These are phyloP conservation scores for Turnix velox DNA, from an alignment of 2,113 vertebrate species.

Conservation along the genomic window DNA sequence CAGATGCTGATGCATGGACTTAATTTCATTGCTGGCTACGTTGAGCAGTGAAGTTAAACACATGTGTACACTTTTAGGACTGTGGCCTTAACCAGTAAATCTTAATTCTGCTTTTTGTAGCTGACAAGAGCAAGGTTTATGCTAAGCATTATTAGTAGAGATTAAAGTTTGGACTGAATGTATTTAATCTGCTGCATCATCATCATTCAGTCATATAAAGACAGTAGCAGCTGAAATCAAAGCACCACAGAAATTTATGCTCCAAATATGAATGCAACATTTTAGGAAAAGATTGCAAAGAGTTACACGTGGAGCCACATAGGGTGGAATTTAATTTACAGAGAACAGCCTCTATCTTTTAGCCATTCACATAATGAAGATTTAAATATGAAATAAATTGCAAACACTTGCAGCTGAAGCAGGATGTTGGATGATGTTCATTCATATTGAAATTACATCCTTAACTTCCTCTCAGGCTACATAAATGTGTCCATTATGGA, in stretches of 20 bases:
- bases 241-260: neutral
- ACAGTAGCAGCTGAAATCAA: neutral
- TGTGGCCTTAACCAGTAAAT: neutral
- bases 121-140: neutral
- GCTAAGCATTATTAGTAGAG: neutral
- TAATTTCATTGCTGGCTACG: neutral
- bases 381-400: slow-evolving; percentile 42
- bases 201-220: neutral
- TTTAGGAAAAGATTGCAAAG: neutral
- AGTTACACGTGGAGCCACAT: neutral
- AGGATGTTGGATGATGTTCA: slow-evolving; percentile 5
- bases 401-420: slow-evolving; percentile 38
- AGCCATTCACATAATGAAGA: neutral
- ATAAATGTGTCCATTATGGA: neutral
- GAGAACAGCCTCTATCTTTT: neutral
- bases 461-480: neutral
- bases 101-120: neutral
- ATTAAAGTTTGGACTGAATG: neutral
- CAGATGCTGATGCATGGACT: neutral
- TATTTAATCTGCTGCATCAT: neutral
- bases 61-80: neutral
- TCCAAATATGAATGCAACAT: neutral
- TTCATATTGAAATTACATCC: slow-evolving; percentile 44
- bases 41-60: neutral
- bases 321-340: neutral